Evolutionary conservation across 2,888 invertebrate species (phyloP).

Genomic region (Caenorhabditis zanzibari): DNA sequence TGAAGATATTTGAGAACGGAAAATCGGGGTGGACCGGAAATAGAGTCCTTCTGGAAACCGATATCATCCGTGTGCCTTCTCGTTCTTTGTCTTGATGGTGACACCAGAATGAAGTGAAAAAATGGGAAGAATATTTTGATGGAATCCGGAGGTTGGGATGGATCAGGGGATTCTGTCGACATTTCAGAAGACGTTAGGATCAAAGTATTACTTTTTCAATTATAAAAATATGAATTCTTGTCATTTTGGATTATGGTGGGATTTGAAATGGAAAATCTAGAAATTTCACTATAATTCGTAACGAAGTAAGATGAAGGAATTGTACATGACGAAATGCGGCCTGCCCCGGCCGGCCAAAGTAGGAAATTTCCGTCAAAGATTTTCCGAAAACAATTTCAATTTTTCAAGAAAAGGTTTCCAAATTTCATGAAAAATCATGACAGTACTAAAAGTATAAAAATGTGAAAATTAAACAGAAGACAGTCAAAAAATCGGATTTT

Average conservation of each 20-base stretch:
- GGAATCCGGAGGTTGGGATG: background rate
- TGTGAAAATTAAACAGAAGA: no score
- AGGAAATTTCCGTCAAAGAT: no score
- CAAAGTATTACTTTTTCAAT: background rate
- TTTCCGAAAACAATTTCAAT: no score
- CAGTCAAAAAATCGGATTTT: no score
- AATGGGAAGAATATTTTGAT: slow-evolving; percentile 1
- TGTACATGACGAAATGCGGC: no score
- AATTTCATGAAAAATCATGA: no score
- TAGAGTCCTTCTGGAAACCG: slow-evolving; percentile 36
- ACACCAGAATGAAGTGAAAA: slow-evolving; percentile 10
- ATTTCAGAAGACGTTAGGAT: slow-evolving; percentile 9
- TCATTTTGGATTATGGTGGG: background rate
- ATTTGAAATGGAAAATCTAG: background rate
- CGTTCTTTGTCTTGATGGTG: slow-evolving; percentile 31
- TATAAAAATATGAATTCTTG: background rate
- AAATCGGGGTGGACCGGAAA: slow-evolving; percentile 39
- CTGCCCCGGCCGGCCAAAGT: no score
- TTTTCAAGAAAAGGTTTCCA: no score
- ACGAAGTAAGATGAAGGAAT: no score
- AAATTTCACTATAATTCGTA: no score
- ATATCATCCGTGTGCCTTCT: slow-evolving; percentile 22
- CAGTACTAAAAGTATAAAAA: no score
- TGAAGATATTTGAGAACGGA: slow-evolving; percentile 32
- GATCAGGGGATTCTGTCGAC: background rate